These are phyloP conservation scores for Caenorhabditis briggsae DNA, from an alignment of 1,140 invertebrate species.

Conservation along the genomic window DNA sequence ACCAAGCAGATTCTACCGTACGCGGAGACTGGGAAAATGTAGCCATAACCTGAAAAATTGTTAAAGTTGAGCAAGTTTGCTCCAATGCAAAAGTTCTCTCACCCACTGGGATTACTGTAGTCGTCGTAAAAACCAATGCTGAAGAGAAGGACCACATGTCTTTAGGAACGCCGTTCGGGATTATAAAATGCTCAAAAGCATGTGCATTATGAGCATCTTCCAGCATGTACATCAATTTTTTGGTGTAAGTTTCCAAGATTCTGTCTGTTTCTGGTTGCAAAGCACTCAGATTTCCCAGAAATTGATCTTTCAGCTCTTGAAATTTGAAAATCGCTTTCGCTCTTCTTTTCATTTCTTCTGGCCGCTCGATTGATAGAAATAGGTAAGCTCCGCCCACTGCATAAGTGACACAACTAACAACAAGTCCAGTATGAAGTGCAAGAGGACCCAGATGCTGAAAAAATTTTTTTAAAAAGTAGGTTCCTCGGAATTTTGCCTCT, in stretches of 20 bases:
- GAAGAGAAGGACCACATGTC: slow-evolving; percentile 63
- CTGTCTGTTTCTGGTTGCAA: neutral
- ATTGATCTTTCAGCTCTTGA: slow-evolving; percentile 30
- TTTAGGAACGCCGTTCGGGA: neutral
- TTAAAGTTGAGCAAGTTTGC: neutral
- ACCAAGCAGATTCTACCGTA: slow-evolving; percentile 56
- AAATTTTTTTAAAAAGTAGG: no score
- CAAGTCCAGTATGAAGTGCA: slow-evolving; percentile 52
- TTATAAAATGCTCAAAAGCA: slow-evolving; percentile 55
- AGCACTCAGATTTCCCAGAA: neutral
- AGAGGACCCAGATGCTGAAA: slow-evolving; percentile 43
- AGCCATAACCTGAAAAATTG: slow-evolving; percentile 56
- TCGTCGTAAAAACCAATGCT: slow-evolving; percentile 61
- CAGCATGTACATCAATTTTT: neutral
- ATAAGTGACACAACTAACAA: slow-evolving; percentile 55
- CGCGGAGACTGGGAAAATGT: slow-evolving; percentile 56
- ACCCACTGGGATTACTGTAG: slow-evolving; percentile 65
- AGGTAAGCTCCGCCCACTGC: slow-evolving; percentile 54
- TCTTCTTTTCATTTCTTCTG: slow-evolving; percentile 54
- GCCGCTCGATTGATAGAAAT: slow-evolving; percentile 56
- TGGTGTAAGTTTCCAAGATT: neutral
- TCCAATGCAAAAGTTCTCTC: neutral
- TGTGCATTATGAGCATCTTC: slow-evolving; percentile 50
- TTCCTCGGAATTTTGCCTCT: no score
- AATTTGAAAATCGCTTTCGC: slow-evolving; percentile 32